phyloP scores from a whole-genome alignment of 2,113 vertebrate species.

The Acrocephalus arundinaceus region DNA sequence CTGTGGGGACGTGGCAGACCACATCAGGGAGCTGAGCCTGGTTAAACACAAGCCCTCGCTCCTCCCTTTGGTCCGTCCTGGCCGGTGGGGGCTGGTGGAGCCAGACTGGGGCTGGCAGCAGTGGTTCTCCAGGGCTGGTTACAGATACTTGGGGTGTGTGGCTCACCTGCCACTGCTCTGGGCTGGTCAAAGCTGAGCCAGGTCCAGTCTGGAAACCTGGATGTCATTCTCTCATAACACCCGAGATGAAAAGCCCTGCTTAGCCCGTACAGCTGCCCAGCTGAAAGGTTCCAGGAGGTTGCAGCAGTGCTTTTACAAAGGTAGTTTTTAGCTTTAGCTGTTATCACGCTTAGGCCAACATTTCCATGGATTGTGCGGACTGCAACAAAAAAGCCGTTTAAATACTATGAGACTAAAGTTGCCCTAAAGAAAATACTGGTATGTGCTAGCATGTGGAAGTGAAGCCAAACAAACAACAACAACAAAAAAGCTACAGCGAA shows the following conservation, averaged over 20 bases:
- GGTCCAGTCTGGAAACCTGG: neutral
- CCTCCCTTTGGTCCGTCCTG: neutral
- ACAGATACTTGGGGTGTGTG: fast-evolving
- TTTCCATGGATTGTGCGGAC: neutral
- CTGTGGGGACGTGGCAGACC: neutral
- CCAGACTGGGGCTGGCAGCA: neutral
- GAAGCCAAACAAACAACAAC: neutral
- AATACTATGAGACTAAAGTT: neutral
- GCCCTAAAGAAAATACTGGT: neutral
- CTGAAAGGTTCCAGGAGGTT: neutral
- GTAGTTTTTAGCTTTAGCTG: neutral
- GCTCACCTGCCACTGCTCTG: neutral
- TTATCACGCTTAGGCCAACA: neutral
- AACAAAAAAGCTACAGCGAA: neutral
- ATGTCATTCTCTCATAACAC: fast-evolving
- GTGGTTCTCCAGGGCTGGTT: fast-evolving
- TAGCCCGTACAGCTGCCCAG: neutral
- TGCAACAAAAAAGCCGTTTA: neutral
- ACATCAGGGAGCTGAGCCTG: neutral
- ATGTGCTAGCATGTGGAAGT: neutral
- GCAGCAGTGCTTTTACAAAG: neutral
- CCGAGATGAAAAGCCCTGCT: neutral
- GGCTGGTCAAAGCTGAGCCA: neutral
- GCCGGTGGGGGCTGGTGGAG: neutral
- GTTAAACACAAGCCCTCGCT: neutral